Conservation (phyloP, 2,888 invertebrate species). For the Parnassius glacialis region DNA sequence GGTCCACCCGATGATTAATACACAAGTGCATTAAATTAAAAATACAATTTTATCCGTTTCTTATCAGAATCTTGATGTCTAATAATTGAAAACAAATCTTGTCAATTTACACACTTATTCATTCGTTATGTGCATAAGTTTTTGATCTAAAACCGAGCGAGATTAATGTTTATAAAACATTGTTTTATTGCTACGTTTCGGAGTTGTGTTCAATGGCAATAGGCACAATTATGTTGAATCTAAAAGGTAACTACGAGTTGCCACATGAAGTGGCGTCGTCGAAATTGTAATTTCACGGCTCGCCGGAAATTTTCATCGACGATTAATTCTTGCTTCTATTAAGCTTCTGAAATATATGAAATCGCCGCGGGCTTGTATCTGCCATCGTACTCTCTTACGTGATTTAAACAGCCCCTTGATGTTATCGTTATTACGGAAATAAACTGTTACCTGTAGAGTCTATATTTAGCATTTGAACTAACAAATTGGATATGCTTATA, state of each 20-base stretch:
- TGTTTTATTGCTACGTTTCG: background rate
- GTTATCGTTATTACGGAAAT: slow-evolving; percentile 21
- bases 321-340: slow-evolving; percentile 71
- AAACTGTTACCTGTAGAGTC: slow-evolving; percentile 7
- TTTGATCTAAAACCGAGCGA: background rate
- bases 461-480: background rate
- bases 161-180: too few species aligned
- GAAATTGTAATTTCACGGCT: slow-evolving; percentile 78
- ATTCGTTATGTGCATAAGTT: background rate
- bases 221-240: slow-evolving; percentile 3
- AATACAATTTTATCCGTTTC: too few species aligned
- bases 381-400: slow-evolving; percentile 46
- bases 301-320: slow-evolving; percentile 72
- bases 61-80: too few species aligned
- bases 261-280: slow-evolving; percentile 63
- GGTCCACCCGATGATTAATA: too few species aligned
- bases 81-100: too few species aligned
- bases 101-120: background rate
- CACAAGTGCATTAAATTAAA: too few species aligned
- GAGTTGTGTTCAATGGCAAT: slow-evolving; percentile 7
- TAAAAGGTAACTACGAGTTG: slow-evolving; percentile 34
- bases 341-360: slow-evolving; percentile 46
- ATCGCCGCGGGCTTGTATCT: slow-evolving; percentile 40
- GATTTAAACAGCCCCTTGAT: slow-evolving; percentile 38
- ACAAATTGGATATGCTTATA: slow-evolving; percentile 7